Percentiles rank a stretch among this genome's conserved stretches.
Conservation (phyloP, 2,113 vertebrate species). For the Sceloporus tristichus region DNA sequence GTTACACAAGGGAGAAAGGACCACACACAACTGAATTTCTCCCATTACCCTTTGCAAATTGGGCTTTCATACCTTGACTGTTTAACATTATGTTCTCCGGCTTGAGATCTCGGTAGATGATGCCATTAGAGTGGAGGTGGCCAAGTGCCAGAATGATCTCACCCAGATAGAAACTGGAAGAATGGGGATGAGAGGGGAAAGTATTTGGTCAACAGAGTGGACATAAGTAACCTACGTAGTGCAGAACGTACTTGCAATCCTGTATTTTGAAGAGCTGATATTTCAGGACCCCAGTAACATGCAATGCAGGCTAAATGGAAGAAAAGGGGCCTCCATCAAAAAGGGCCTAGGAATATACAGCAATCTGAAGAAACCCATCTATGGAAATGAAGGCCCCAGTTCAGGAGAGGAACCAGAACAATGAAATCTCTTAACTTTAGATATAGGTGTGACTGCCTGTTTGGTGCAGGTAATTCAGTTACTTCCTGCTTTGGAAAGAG, state of each 20-base stretch:
- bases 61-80: constrained; percentile 81
- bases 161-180: constrained; percentile 88
- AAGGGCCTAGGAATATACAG: not conserved
- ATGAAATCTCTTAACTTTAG: not conserved
- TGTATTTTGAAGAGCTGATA: not conserved
- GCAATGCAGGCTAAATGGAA: not conserved
- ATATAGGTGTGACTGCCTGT: not conserved
- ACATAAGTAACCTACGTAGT: not conserved
- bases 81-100: constrained; percentile 95
- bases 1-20: not conserved
- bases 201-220: not conserved
- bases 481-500: not conserved
- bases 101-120: constrained; percentile 95
- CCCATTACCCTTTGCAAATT: not conserved
- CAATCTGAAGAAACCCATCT: not conserved
- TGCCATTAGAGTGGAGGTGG: constrained; percentile 91
- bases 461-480: not conserved
- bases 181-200: not conserved
- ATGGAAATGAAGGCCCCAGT: not conserved
- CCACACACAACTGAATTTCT: not conserved
- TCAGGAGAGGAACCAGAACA: not conserved
- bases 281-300: not conserved
- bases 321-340: not conserved
- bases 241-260: not conserved
- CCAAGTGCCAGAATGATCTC: constrained; percentile 92